Evolutionary conservation across 2,888 invertebrate species (phyloP).

Genomic region (Teleiodes luculella): DNA sequence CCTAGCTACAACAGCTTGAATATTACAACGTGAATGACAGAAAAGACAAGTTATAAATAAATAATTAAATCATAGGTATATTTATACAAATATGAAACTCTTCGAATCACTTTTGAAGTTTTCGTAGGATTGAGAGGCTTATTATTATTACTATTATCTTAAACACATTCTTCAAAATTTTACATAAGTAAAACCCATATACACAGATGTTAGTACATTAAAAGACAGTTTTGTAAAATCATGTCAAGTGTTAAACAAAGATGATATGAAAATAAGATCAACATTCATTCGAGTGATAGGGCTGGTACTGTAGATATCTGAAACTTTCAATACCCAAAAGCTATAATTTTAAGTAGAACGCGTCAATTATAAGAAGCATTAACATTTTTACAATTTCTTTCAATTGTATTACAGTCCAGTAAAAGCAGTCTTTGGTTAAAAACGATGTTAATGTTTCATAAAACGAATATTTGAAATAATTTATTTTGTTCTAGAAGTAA

Average conservation of each 20-base stretch:
- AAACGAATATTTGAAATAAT: conserved; percentile 9
- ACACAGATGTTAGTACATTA: background rate
- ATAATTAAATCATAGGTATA: too few species aligned
- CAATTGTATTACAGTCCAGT: conserved; percentile 15
- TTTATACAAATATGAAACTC: too few species aligned
- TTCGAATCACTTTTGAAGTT: too few species aligned
- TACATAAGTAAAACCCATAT: background rate
- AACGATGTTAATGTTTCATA: conserved; percentile 17
- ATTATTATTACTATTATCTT: background rate
- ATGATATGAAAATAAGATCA: background rate
- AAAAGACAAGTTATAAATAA: too few species aligned
- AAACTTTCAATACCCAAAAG: too few species aligned
- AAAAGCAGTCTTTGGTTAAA: conserved; percentile 33
- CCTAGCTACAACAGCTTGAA: too few species aligned
- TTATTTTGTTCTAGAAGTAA: conserved; percentile 20
- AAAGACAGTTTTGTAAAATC: background rate
- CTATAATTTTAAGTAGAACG: too few species aligned
- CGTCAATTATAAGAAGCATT: background rate
- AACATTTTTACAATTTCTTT: too few species aligned
- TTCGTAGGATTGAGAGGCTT: background rate
- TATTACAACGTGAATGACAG: too few species aligned
- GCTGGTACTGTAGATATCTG: too few species aligned
- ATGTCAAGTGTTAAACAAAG: background rate
- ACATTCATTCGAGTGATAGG: background rate
- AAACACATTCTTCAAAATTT: background rate